Evolutionary conservation across 1,140 invertebrate species (phyloP).

Genomic region (Atopsyche davidsoni): DNA sequence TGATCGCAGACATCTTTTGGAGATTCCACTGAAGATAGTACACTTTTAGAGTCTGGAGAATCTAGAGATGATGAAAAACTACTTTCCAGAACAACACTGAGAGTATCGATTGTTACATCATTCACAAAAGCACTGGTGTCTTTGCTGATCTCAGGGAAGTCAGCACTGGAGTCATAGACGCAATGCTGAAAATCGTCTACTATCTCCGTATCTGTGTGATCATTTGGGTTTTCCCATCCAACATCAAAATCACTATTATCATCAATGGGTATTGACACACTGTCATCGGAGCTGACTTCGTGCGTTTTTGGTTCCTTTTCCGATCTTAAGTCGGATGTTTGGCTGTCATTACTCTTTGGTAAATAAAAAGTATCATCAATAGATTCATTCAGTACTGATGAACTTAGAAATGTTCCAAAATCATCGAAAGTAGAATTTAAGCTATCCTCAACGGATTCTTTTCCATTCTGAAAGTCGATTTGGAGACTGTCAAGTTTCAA

Average conservation of each 20-base stretch:
- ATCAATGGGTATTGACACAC: conserved; percentile 18
- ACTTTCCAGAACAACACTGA: too few species aligned
- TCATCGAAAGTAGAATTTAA: conserved; percentile 26
- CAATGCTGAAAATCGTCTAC: too few species aligned
- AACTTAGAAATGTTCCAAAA: conserved; percentile 25
- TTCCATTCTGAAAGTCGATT: conserved; percentile 27
- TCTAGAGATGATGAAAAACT: too few species aligned
- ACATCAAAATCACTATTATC: conserved; percentile 18
- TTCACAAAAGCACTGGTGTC: too few species aligned
- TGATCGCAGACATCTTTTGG: too few species aligned
- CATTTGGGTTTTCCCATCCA: conserved; percentile 9
- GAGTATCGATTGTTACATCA: too few species aligned
- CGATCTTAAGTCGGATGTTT: conserved; percentile 5
- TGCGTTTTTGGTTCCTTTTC: conserved; percentile 22
- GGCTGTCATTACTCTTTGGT: conserved; percentile 13
- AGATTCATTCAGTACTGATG: conserved; percentile 14
- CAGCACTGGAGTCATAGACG: too few species aligned
- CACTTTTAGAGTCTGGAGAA: too few species aligned
- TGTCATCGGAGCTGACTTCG: conserved; percentile 22
- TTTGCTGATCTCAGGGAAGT: too few species aligned
- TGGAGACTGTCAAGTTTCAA: conserved; percentile 36
- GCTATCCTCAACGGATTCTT: conserved; percentile 25
- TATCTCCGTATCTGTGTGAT: too few species aligned
- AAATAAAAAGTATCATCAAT: conserved; percentile 14
- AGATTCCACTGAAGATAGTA: too few species aligned